phyloP scores from a whole-genome alignment of 2,113 vertebrate genomes.

The Petaurus breviceps region DNA sequence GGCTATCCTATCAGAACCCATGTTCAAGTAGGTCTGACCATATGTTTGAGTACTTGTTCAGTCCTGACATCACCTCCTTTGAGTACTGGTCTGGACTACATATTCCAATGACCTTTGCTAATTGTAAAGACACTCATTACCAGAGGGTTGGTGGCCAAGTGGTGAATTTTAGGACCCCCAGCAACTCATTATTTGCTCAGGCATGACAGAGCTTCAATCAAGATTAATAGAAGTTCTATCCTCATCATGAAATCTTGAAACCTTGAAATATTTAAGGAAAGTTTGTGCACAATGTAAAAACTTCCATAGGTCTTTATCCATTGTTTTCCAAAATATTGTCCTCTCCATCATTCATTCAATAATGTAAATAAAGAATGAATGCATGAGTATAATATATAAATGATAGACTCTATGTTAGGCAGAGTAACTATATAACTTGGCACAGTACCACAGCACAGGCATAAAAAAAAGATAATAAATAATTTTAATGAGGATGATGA shows the following conservation, averaged over 20 bases:
- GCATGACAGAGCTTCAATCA: not conserved
- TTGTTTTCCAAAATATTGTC: not conserved
- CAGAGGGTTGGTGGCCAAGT: not conserved
- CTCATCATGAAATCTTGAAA: not conserved
- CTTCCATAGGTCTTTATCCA: not conserved
- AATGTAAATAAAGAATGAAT: not conserved
- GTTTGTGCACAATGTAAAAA: not conserved
- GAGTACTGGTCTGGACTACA: not conserved
- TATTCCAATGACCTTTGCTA: not conserved
- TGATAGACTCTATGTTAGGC: not conserved
- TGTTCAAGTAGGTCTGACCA: not conserved
- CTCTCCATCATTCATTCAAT: not conserved
- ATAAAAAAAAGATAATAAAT: not conserved
- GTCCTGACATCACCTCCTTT: not conserved
- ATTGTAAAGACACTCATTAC: not conserved
- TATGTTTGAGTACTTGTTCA: not conserved
- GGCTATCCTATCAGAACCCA: not conserved
- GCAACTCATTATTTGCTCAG: not conserved
- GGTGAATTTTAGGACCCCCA: not conserved
- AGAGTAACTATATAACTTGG: not conserved
- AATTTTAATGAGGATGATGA: not conserved
- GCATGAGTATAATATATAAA: not conserved
- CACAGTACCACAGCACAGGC: not conserved
- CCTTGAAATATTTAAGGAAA: not conserved
- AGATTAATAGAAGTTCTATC: not conserved